Evolutionary conservation across 2,888 invertebrate species (phyloP), one percentile per base, ranked within the genome.

Genomic region (Nasonia oneida): DNA sequence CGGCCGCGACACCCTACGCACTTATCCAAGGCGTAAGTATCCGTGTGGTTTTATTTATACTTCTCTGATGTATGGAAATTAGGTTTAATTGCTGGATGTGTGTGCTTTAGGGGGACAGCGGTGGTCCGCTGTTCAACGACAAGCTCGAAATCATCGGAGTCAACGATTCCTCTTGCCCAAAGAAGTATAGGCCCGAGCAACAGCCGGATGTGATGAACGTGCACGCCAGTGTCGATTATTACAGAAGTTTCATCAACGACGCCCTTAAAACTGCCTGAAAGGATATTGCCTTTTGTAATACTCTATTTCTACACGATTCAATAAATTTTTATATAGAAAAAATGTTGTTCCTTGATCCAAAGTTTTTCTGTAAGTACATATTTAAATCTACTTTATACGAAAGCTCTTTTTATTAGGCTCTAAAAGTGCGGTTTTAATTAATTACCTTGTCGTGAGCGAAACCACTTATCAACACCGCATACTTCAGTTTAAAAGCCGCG

Each of bases 81-180:
- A 15, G 4, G 15, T 53, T 53, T 53, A 0, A 4, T 18, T 53
- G 18, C 3, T 53, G 15, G 5, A 50, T 18, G 8, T 42, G 6
- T 8, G 8, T 42, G 10, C n/a, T 76, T 57, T 76, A 78, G 78
- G 78, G 78, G 0, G 78, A 78, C 37, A 78, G 78, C 64, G 78
- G 67, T 47, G 78, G 78, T 42, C 78, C 78, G 29, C 18, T 78
- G 8, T 47, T 78, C 1, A 70, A 70, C 33, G 10, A 15, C 12
- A 78, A 64, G 42, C 53, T 37, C 37, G 42, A n/a, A 6, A 33
- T 78, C 3, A 67, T 78, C n/a, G 78, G 64, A 29, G 64, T 78
- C 42, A 78, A 78, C 42, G 64, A 78, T 64, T 39, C 78, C 8
- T 64, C 78, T 10, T 78, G 67, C 47, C 78, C 78, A 29, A 39